Conservation (phyloP, 2,113 vertebrate genomes). For the Cheirogaleus medius region DNA sequence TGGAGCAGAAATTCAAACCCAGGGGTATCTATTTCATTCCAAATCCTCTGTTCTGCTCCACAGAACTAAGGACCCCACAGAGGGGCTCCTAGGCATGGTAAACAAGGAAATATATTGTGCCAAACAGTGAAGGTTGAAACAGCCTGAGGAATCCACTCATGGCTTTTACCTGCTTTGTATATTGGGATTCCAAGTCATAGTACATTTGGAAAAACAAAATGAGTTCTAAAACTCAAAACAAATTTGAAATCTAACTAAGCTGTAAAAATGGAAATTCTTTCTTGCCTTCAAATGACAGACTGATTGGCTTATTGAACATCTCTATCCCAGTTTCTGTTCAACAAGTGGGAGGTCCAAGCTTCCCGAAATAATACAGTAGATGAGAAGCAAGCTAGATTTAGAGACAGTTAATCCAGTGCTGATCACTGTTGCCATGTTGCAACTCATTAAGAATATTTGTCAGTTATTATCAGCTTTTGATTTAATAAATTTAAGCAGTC, state of each 20-base stretch:
- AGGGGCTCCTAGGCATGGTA: not conserved
- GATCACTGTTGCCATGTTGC: not conserved
- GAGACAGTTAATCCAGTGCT: conserved; percentile 40
- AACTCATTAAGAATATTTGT: not conserved
- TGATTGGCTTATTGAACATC: not conserved
- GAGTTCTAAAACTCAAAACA: conserved; percentile 9
- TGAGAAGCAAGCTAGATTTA: not conserved
- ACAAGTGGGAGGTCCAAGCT: not conserved
- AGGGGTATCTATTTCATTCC: not conserved
- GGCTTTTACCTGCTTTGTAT: not conserved
- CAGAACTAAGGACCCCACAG: not conserved
- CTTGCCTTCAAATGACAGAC: not conserved
- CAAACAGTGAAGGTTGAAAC: not conserved
- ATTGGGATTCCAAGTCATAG: not conserved
- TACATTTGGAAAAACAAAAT: not conserved
- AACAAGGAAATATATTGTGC: not conserved
- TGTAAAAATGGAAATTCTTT: conserved; percentile 12
- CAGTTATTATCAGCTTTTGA: not conserved
- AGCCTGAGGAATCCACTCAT: not conserved
- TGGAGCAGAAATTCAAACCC: not conserved
- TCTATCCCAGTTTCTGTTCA: not conserved
- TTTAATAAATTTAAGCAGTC: not conserved
- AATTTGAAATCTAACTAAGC: not conserved
- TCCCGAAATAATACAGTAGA: conserved; percentile 44
- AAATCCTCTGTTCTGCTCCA: not conserved